A percentile compares a stretch with the other conserved stretches of the same genome.
These are phyloP conservation scores for Dryas iulia DNA, from an alignment of 1,140 invertebrate genomes.

Conservation along the genomic window DNA sequence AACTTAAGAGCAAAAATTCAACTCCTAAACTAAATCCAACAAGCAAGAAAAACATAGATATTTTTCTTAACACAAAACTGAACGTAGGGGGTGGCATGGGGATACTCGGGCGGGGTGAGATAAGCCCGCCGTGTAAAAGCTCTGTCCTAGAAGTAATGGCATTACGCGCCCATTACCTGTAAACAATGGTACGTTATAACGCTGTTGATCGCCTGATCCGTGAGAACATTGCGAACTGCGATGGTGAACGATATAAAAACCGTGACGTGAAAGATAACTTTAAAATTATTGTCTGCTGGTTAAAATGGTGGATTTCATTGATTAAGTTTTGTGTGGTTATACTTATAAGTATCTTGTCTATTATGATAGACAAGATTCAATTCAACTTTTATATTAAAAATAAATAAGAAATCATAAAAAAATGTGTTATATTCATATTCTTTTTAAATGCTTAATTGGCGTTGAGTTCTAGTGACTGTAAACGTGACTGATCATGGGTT, in stretches of 20 bases:
- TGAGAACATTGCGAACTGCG: constrained; percentile 95
- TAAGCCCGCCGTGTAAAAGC: constrained; percentile 24
- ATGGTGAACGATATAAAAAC: constrained; percentile 96
- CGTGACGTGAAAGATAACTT: constrained; percentile 98
- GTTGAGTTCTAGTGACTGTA: too few species aligned
- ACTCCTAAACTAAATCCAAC: neutral
- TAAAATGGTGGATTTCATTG: too few species aligned
- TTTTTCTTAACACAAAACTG: neutral
- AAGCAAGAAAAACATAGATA: neutral
- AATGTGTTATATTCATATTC: too few species aligned
- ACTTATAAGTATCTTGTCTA: too few species aligned
- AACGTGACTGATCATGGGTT: too few species aligned
- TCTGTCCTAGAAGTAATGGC: constrained; percentile 31
- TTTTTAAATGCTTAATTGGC: too few species aligned
- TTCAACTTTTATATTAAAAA: too few species aligned
- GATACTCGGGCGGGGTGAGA: constrained; percentile 4
- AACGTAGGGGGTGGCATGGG: neutral
- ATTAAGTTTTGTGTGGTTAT: too few species aligned
- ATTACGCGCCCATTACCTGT: constrained; percentile 72
- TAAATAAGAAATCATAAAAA: too few species aligned
- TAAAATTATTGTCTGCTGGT: constrained; percentile 61
- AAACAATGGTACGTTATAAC: constrained; percentile 97
- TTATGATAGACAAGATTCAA: too few species aligned
- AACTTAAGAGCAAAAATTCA: too few species aligned
- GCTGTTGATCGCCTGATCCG: constrained; percentile 98